These are phyloP conservation scores for Myrmophylax atrothorax DNA, from an alignment of 2,113 vertebrate genomes.

Conservation along the genomic window DNA sequence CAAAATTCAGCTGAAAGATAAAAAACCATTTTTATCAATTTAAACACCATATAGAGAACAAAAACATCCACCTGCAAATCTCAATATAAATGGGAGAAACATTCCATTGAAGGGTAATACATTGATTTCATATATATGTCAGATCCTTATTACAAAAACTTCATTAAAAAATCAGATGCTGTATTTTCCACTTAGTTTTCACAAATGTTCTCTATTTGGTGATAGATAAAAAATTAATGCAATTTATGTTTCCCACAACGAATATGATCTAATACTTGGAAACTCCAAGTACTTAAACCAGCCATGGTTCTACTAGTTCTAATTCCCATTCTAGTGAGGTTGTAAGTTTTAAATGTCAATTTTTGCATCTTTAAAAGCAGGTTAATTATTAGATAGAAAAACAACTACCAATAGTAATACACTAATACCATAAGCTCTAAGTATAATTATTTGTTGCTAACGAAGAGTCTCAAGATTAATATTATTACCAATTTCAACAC, in stretches of 20 bases:
- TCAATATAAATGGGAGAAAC: not conserved
- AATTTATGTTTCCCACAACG: not conserved
- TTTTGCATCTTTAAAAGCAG: not conserved
- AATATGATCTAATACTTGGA: not conserved
- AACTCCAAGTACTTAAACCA: not conserved
- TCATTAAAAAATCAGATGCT: not conserved
- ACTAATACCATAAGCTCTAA: not conserved
- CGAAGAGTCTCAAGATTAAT: not conserved
- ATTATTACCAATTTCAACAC: not conserved
- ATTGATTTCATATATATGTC: not conserved
- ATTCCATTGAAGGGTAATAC: not conserved
- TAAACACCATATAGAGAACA: not conserved
- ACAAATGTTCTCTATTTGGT: not conserved
- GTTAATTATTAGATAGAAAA: not conserved
- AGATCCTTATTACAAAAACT: not conserved
- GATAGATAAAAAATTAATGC: not conserved
- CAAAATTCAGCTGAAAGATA: constrained; percentile 83
- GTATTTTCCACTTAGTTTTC: not conserved
- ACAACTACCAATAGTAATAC: not conserved
- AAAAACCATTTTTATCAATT: not conserved
- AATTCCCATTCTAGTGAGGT: not conserved
- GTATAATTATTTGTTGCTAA: not conserved
- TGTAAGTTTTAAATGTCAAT: not conserved
- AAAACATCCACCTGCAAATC: not conserved
- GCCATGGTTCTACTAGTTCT: not conserved